These are phyloP conservation scores for Todus mexicanus DNA, from an alignment of 2,797 vertebrate species.

Conservation along the genomic window DNA sequence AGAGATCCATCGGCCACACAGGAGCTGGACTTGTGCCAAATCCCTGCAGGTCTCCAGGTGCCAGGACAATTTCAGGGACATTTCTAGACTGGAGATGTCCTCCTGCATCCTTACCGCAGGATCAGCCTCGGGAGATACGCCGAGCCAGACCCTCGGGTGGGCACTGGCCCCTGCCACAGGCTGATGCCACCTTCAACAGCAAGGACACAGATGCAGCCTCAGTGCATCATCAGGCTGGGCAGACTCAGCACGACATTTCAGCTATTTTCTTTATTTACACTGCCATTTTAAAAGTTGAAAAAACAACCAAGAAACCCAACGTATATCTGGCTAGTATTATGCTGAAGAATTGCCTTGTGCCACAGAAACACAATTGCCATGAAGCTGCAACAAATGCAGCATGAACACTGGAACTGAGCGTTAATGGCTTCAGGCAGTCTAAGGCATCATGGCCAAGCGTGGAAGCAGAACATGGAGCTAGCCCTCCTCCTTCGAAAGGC, in stretches of 20 bases:
- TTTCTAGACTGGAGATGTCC: not conserved
- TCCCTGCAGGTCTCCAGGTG: conserved; percentile 1
- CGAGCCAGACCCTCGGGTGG: not conserved
- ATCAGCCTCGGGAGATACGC: not conserved
- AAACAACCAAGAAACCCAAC: not conserved
- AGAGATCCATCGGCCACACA: not conserved
- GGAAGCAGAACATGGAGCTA: not conserved
- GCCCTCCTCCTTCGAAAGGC: not conserved
- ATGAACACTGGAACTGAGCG: not conserved
- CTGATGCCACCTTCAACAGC: not conserved
- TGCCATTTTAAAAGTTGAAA: not conserved
- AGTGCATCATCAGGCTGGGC: not conserved
- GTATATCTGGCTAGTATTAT: not conserved
- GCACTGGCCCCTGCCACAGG: not conserved
- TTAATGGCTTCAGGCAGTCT: not conserved
- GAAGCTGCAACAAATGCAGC: not conserved
- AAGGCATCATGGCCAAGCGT: not conserved
- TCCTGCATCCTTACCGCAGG: not conserved
- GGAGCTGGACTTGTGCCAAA: not conserved
- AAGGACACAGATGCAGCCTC: fast-evolving
- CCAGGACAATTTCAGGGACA: not conserved
- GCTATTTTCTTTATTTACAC: not conserved
- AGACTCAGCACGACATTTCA: not conserved
- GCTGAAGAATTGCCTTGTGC: not conserved
- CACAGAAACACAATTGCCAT: not conserved